Percentiles rank a stretch among this genome's conserved stretches.
These are phyloP conservation scores for Plotosus lineatus DNA, from an alignment of 2,113 vertebrate species.

Conservation along the genomic window DNA sequence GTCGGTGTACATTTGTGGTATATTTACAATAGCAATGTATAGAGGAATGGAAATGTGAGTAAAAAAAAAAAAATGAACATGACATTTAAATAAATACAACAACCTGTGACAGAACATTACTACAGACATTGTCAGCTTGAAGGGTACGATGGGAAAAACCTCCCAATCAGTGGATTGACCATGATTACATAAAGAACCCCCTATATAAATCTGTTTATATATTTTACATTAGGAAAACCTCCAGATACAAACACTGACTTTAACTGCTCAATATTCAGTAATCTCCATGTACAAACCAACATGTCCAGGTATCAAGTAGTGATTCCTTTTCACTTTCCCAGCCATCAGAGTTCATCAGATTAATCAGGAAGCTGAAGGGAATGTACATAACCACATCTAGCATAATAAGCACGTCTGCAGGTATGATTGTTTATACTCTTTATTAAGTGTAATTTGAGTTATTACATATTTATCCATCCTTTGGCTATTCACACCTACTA, in stretches of 20 bases:
- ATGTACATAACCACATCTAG: conserved; percentile 54
- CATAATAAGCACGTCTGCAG: conserved; percentile 49
- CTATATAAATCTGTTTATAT: conserved; percentile 65
- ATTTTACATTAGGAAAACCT: conserved; percentile 60
- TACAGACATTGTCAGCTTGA: conserved; percentile 68
- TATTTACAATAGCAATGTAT: conserved; percentile 83
- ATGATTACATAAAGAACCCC: conserved; percentile 61
- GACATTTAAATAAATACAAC: conserved; percentile 81
- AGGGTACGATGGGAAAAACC: conserved; percentile 19
- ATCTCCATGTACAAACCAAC: conserved; percentile 50
- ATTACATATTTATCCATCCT: conserved; percentile 63
- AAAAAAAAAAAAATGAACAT: conserved; percentile 71
- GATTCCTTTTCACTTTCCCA: conserved; percentile 45
- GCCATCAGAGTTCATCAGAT: conserved; percentile 45
- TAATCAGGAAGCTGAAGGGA: conserved; percentile 41
- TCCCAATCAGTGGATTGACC: conserved; percentile 64
- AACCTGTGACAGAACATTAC: conserved; percentile 73
- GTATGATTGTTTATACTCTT: conserved; percentile 54
- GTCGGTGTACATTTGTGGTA: conserved; percentile 80
- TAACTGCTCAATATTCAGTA: conserved; percentile 51
- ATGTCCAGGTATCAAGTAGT: conserved; percentile 50
- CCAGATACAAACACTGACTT: conserved; percentile 53
- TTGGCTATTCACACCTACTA: conserved; percentile 71
- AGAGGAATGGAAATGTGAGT: conserved; percentile 74
- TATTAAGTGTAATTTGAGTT: conserved; percentile 58